Base-by-base conservation (phyloP, 2,888 invertebrate species). In the Nomada ferruginata region DNA sequence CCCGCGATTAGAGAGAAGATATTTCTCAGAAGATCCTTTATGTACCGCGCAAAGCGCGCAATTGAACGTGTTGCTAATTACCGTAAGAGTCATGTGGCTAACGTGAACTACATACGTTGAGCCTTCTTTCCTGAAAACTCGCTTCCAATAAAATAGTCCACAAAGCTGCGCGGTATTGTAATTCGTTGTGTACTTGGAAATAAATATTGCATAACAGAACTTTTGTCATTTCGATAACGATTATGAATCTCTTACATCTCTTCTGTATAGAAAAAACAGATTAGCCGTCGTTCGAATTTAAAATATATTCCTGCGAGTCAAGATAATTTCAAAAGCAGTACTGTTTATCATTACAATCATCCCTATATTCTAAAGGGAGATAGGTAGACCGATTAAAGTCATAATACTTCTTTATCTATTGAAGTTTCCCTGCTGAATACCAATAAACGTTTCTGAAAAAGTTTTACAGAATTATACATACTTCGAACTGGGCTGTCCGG, bases 21-120 rank as follows among this genome's bases (percentile, higher is more conserved):
- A 89, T 87, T 86, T 77, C 85, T 87, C 79, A 85, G 85, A 83
- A 63, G 81, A 69, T 77, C 65, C 82, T 78, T 88, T 86, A 76
- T 87, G 70, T 55, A 75, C 47, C 29, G 57, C 2, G 77, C 70
- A 60, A 29, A 81, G 84, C 76, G 79, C 68, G 59, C 70, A 18
- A 73, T 55, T 71, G 70, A 57, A 69, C 71, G 75, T 36, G 66
- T 60, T 50, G 59, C 64, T 85, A 79, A 82, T 66, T 76, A 77
- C 60, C 64, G 55, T 78, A 64, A 74, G 79, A 84, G 77, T 72
- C 55, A 26, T 64, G 60, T n/a, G 73, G 63, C 44, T 57, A 13
- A 23, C 66, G 44, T 23, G 23, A 60, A 36, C 13, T 52, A 59
- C 23, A 23, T 23, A 23, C 59, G 26, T 11, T 18, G 64, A 70